Percentiles rank a stretch among this genome's conserved stretches.
phyloP scores from a whole-genome alignment of 1,140 invertebrate genomes.

The Cephus cinctus region DNA sequence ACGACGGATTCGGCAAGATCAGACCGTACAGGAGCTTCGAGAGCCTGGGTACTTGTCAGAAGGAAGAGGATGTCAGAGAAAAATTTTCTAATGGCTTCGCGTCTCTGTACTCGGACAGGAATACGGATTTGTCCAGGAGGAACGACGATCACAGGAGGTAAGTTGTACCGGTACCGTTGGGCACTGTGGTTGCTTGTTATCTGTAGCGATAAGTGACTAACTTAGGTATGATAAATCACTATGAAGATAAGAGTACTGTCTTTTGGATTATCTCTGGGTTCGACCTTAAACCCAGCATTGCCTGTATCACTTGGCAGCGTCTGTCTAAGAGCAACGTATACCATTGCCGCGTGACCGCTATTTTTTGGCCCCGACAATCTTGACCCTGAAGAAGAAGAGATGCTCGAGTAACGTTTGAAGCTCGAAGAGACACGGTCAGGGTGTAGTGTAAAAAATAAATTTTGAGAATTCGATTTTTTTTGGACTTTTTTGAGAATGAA shows the following conservation, averaged over 20 bases:
- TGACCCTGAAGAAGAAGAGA: slow-evolving; percentile 43
- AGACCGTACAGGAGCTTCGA: slow-evolving; percentile 52
- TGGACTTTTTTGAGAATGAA: too few relatives aligned
- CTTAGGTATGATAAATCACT: too few relatives aligned
- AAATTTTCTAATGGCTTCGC: slow-evolving; percentile 34
- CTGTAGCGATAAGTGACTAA: slow-evolving; percentile 27
- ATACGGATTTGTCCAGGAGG: slow-evolving; percentile 21
- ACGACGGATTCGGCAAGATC: slow-evolving; percentile 34
- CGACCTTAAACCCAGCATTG: neutral
- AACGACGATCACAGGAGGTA: slow-evolving; percentile 18
- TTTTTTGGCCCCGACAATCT: slow-evolving; percentile 22
- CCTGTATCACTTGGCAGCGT: too few relatives aligned
- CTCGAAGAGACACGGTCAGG: too few relatives aligned
- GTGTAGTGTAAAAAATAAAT: too few relatives aligned
- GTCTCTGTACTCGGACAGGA: slow-evolving; percentile 37
- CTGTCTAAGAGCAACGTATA: too few relatives aligned
- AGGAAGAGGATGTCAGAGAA: slow-evolving; percentile 22
- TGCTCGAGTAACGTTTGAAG: too few relatives aligned
- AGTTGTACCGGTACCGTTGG: slow-evolving; percentile 7
- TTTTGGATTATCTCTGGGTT: too few relatives aligned
- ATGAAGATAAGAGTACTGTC: too few relatives aligned
- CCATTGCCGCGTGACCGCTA: neutral
- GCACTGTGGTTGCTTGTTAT: slow-evolving; percentile 23
- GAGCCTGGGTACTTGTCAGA: slow-evolving; percentile 43
- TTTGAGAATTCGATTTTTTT: too few relatives aligned